Evolutionary conservation across 64 coral and sea anemone genomes (phyloP), one percentile per base, ranked within the genome.

Genomic region (Exaiptasia diaphana): DNA sequence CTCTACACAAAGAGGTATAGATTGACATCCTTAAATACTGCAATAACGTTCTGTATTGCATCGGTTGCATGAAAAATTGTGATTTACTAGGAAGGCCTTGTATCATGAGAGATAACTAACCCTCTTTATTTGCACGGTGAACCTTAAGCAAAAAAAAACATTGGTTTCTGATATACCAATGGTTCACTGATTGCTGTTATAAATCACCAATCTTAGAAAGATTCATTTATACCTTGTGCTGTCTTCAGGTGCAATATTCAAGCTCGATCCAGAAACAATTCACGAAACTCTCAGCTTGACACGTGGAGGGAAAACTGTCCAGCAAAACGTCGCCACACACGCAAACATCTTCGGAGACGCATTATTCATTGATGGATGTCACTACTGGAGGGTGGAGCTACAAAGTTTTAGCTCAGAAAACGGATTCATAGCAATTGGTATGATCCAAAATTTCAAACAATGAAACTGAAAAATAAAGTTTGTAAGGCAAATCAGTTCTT

Each of bases 231-330:
- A n/a, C n/a, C n/a, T n/a, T n/a, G n/a, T n/a, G n/a, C n/a, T n/a
- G n/a, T n/a, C n/a, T 46, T 12, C 36, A 93, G 91, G 91, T 27
- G 91, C 53, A 13, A 89, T 94, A 20, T 89, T 94, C 63, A 94
- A 89, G 63, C 37, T 94, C 37, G 86, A 94, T 53, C 53, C 79
- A 77, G 91, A 85, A 41, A 73, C 59, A 28, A 21, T 94, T n/a
- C 91, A 89, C 62, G 64, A 83, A 29, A 49, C 85, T n/a, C 86
- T 94, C 3, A 76, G 71, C 20, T 64, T 94, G 20, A 67, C 73
- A 26, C 49, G 50, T 12, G 91, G 30, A 23, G 50, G 89, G 44
- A 68, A 54, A 18, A 67, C 64, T 26, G 91, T 93, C 1, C 81
- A 50, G 13, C 91, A 93, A 15, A 44, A 49, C 2, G 48, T 53